Conservation (phyloP, 2,797 vertebrate genomes). For the Gallinago stenura region DNA sequence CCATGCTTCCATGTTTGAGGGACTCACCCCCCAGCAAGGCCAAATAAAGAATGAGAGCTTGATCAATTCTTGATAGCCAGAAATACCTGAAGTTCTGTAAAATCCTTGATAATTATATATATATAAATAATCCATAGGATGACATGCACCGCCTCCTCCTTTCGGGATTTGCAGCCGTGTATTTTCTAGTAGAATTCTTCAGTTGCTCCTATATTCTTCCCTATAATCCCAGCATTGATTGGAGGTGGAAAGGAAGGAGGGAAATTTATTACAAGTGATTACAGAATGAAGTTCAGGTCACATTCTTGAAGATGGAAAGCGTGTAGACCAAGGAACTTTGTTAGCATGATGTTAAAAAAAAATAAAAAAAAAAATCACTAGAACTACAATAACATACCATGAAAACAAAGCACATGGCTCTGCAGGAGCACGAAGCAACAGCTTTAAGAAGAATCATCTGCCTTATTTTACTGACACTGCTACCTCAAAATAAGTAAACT, state of each 20-base stretch:
- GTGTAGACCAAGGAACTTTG: neutral
- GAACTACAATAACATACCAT: neutral
- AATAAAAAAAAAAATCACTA: neutral
- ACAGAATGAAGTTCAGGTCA: neutral
- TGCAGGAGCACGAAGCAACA: neutral
- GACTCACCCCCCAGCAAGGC: neutral
- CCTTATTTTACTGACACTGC: neutral
- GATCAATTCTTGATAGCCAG: neutral
- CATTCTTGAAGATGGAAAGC: neutral
- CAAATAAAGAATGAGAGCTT: neutral
- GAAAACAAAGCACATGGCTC: neutral
- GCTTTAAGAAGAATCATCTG: neutral
- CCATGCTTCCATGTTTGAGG: neutral
- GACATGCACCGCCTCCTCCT: neutral
- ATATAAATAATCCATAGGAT: neutral
- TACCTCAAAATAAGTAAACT: neutral
- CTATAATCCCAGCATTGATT: neutral
- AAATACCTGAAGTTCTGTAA: neutral
- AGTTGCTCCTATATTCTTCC: neutral
- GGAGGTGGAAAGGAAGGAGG: neutral
- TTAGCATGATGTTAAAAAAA: neutral
- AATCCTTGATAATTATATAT: neutral
- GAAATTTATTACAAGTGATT: neutral
- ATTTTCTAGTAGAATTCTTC: neutral
- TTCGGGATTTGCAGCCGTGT: neutral